A percentile compares a stretch with the other conserved stretches of the same genome.
phyloP scores from a whole-genome alignment of 1,140 invertebrate genomes.

The Sweltsa coloradensis region DNA sequence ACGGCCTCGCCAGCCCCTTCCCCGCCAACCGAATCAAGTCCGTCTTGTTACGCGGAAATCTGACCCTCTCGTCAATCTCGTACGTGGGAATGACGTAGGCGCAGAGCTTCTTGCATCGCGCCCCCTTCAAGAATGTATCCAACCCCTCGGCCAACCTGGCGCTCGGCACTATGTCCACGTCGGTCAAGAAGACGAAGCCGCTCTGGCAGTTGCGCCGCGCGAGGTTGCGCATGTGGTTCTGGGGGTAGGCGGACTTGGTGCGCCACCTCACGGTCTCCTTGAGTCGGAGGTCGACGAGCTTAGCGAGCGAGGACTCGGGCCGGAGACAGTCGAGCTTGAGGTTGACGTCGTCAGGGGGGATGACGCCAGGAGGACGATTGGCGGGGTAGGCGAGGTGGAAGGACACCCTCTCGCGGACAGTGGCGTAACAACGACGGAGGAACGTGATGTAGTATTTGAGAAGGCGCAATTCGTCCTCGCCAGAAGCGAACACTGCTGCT shows the following conservation, averaged over 20 bases:
- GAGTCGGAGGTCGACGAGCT: slow-evolving; percentile 35
- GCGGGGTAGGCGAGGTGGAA: slow-evolving; percentile 60
- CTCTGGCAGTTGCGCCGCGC: slow-evolving; percentile 65
- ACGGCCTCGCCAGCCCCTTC: slow-evolving; percentile 70
- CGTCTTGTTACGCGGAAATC: slow-evolving; percentile 65
- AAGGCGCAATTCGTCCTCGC: slow-evolving; percentile 33
- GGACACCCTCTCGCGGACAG: slow-evolving; percentile 49
- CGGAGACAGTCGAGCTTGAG: slow-evolving; percentile 43
- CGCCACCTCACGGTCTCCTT: slow-evolving; percentile 49
- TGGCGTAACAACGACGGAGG: slow-evolving; percentile 58
- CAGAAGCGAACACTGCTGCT: slow-evolving; percentile 66
- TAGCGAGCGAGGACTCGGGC: slow-evolving; percentile 44
- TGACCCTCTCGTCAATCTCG: slow-evolving; percentile 64
- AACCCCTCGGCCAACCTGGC: slow-evolving; percentile 48
- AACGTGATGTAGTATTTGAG: slow-evolving; percentile 49
- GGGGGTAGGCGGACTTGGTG: slow-evolving; percentile 61
- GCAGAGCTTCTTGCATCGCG: slow-evolving; percentile 37
- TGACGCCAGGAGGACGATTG: slow-evolving; percentile 31
- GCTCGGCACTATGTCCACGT: slow-evolving; percentile 75
- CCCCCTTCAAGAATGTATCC: slow-evolving; percentile 49
- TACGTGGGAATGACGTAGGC: slow-evolving; percentile 90
- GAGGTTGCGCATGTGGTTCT: slow-evolving; percentile 74
- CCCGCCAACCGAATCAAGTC: slow-evolving; percentile 60
- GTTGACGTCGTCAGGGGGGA: neutral
- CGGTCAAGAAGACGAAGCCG: slow-evolving; percentile 66